Evolutionary conservation across 2,888 invertebrate genomes (phyloP).

Genomic region (Latrodectus elegans): DNA sequence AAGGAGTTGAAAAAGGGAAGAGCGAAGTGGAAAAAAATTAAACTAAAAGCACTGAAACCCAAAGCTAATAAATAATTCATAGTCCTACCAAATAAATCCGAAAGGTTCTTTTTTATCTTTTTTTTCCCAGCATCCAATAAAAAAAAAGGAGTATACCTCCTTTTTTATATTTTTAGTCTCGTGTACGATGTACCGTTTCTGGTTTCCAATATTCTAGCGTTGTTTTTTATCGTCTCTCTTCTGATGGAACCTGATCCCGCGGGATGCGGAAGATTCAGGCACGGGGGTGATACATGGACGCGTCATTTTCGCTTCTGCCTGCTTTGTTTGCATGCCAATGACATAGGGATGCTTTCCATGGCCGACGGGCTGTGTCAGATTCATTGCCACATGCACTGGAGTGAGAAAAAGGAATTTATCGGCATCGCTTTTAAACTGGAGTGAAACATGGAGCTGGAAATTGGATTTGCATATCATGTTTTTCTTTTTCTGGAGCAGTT

Average conservation of each 20-base stretch:
- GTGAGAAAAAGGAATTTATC: no score
- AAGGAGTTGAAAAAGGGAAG: not conserved
- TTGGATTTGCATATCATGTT: no score
- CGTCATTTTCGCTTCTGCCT: slow-evolving; percentile 6
- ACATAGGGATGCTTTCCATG: not conserved
- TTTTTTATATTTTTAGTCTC: not conserved
- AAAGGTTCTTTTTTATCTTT: not conserved
- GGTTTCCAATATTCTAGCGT: not conserved
- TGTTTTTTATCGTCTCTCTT: not conserved
- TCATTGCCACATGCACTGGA: no score
- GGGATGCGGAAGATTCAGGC: not conserved
- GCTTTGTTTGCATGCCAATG: not conserved
- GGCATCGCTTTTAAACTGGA: no score
- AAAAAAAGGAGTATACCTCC: not conserved
- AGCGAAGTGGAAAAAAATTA: not conserved
- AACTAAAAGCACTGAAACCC: not conserved
- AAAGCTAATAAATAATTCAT: slow-evolving; percentile 26
- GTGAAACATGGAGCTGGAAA: no score
- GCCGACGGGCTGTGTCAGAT: no score
- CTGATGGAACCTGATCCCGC: slow-evolving; percentile 7
- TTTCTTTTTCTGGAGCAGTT: no score
- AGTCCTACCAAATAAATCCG: slow-evolving; percentile 12
- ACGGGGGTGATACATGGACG: slow-evolving; percentile 15
- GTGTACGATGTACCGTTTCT: not conserved
- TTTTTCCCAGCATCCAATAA: slow-evolving; percentile 4